phyloP scores from a whole-genome alignment of 2,113 vertebrate species.

The Prietella phreatophila region DNA sequence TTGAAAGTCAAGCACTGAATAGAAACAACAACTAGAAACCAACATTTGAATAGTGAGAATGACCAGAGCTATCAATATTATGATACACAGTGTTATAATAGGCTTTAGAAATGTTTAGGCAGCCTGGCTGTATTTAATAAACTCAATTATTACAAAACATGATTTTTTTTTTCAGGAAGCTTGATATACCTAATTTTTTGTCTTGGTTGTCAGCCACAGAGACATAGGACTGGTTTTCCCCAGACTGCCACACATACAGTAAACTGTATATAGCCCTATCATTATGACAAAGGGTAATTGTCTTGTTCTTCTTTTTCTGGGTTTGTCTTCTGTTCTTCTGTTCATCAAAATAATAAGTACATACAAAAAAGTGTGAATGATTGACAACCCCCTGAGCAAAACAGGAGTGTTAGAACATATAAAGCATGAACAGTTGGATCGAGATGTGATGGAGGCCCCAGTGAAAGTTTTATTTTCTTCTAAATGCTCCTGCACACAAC shows the following conservation, averaged over 20 bases:
- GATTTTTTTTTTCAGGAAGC: neutral
- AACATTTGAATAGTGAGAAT: slow-evolving; percentile 1
- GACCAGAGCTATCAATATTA: neutral
- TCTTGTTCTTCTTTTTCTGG: too few relatives aligned
- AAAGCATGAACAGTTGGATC: too few relatives aligned
- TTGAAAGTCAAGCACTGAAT: neutral
- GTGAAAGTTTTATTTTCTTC: neutral
- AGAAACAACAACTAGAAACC: neutral
- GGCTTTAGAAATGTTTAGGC: neutral
- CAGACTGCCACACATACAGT: too few relatives aligned
- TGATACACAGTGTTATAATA: neutral
- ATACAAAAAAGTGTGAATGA: too few relatives aligned
- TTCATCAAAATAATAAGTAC: too few relatives aligned
- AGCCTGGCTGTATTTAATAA: neutral
- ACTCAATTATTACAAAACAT: neutral
- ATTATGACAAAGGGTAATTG: too few relatives aligned
- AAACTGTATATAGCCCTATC: too few relatives aligned
- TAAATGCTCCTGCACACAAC: neutral
- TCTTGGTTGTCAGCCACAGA: too few relatives aligned
- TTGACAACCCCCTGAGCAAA: neutral
- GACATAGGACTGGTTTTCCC: too few relatives aligned
- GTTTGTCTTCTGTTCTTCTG: too few relatives aligned
- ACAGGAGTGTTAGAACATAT: neutral
- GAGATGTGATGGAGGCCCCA: neutral
- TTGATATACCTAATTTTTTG: too few relatives aligned